phyloP scores from a whole-genome alignment of 2,113 vertebrate genomes.

The Sceloporus undulatus region DNA sequence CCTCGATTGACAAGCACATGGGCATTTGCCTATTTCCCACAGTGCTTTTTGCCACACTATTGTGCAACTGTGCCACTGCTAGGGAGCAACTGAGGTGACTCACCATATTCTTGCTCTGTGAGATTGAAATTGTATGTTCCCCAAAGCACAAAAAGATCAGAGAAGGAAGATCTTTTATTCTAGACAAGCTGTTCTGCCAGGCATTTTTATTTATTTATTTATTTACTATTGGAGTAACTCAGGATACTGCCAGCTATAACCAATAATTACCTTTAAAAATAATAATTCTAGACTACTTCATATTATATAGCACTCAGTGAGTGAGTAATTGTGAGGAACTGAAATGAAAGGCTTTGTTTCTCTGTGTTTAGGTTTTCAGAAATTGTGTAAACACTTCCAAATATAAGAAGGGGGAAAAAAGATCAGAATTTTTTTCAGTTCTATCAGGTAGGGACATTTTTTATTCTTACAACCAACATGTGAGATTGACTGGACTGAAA shows the following conservation, averaged over 20 bases:
- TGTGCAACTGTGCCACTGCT: not conserved
- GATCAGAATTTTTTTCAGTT: not conserved
- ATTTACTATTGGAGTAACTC: not conserved
- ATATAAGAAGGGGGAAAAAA: not conserved
- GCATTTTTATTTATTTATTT: not conserved
- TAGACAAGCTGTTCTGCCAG: not conserved
- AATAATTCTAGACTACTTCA: not conserved
- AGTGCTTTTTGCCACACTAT: not conserved
- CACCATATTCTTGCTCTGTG: slow-evolving; percentile 6
- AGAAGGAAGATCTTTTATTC: not conserved
- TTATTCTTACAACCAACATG: not conserved
- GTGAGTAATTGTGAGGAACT: not conserved
- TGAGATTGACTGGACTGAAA: not conserved
- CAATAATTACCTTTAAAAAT: not conserved
- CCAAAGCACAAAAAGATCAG: not conserved
- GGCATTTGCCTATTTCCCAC: not conserved
- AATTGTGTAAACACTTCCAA: not conserved
- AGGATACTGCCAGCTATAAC: not conserved
- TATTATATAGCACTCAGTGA: not conserved
- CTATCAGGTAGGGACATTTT: not conserved
- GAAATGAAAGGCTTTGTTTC: not conserved
- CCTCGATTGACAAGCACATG: not conserved
- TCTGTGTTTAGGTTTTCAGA: not conserved
- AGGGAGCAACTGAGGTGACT: slow-evolving; percentile 16
- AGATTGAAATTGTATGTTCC: slow-evolving; percentile 7